Conservation (phyloP, 2,113 vertebrate genomes). For the Mesembrinibis cayennensis region DNA sequence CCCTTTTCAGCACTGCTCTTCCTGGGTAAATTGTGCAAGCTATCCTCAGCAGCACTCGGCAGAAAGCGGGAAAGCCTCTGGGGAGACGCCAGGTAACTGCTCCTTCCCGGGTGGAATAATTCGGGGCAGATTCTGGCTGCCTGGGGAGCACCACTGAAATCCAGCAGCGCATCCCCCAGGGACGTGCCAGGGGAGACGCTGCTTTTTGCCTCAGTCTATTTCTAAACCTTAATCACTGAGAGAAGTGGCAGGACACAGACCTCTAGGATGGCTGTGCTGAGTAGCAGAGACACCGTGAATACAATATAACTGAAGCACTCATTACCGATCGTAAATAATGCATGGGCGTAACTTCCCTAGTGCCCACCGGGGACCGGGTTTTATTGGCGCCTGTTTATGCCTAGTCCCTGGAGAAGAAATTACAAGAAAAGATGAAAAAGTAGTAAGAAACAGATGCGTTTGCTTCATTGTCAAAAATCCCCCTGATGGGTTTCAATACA, state of each 20-base stretch:
- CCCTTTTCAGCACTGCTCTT: neutral
- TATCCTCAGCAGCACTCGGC: neutral
- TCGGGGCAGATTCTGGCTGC: neutral
- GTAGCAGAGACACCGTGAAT: rapidly evolving
- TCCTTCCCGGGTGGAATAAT: rapidly evolving
- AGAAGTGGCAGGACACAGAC: neutral
- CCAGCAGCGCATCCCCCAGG: neutral
- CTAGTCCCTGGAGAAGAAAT: neutral
- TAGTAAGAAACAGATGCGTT: neutral
- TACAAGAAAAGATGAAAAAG: neutral
- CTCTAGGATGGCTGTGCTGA: neutral
- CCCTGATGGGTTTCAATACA: neutral
- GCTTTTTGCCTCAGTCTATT: neutral
- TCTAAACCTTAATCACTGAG: neutral
- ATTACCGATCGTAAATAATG: neutral
- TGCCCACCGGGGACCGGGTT: rapidly evolving
- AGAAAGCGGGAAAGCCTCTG: neutral
- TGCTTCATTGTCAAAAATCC: neutral
- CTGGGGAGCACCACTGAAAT: neutral
- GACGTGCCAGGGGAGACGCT: rapidly evolving
- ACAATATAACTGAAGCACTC: rapidly evolving
- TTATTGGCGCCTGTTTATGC: rapidly evolving
- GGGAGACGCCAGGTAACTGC: neutral
- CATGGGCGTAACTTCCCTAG: neutral
- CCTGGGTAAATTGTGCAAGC: neutral